These are phyloP conservation scores for Orius insidiosus DNA, from an alignment of 1,140 invertebrate genomes.

Conservation along the genomic window DNA sequence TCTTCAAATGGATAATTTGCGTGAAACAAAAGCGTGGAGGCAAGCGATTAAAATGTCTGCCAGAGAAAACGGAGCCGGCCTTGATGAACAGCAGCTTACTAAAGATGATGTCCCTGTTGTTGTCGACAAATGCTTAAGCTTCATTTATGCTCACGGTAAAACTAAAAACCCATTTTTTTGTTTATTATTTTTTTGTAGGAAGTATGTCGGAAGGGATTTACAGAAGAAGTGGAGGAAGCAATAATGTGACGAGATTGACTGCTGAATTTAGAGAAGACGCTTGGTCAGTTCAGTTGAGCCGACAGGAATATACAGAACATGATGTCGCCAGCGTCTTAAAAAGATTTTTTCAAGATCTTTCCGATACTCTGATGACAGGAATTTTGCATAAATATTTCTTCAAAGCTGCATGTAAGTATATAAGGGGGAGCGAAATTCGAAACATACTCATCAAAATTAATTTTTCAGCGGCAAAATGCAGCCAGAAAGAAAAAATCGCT, in stretches of 20 bases:
- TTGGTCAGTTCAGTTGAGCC: constrained; percentile 60
- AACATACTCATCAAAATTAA: constrained; percentile 5
- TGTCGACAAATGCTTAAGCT: constrained; percentile 79
- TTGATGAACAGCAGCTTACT: constrained; percentile 71
- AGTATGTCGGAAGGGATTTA: constrained; percentile 74
- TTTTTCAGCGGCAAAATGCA: constrained; percentile 18
- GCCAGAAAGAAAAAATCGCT: constrained; percentile 19
- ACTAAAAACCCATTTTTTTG: no score
- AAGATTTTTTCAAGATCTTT: constrained; percentile 61
- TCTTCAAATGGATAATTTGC: constrained; percentile 45
- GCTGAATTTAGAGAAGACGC: constrained; percentile 58
- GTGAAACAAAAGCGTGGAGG: constrained; percentile 39
- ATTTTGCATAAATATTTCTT: constrained; percentile 35
- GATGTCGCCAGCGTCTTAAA: constrained; percentile 74
- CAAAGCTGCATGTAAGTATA: constrained; percentile 20
- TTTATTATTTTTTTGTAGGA: constrained; percentile 32
- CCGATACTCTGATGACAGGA: constrained; percentile 47
- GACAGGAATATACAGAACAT: constrained; percentile 57
- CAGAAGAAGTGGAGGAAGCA: constrained; percentile 54
- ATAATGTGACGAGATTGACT: constrained; percentile 56
- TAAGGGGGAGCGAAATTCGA: no score
- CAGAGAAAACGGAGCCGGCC: constrained; percentile 52
- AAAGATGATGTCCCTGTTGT: constrained; percentile 72
- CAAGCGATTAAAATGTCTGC: constrained; percentile 53
- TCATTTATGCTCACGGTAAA: constrained; percentile 65